Conservation (phyloP, 2,113 vertebrate species). For the Cnemophilus loriae region DNA sequence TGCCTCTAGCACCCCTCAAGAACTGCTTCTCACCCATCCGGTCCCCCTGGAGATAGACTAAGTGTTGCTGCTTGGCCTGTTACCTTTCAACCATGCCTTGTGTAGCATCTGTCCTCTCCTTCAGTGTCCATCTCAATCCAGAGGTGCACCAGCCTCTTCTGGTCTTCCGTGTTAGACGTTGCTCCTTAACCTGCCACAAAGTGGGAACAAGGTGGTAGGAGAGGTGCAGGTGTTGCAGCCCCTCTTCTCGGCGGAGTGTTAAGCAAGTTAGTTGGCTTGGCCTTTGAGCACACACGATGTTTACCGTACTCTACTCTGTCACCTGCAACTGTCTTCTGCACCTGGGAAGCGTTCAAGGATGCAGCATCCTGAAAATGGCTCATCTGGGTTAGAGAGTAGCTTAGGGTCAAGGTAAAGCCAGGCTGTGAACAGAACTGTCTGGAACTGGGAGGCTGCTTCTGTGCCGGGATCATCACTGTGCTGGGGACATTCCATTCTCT, state of each 20-base stretch:
- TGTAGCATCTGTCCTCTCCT: neutral
- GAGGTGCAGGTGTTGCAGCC: neutral
- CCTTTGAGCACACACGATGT: neutral
- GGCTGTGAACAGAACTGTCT: neutral
- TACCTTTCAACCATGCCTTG: neutral
- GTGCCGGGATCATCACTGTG: neutral
- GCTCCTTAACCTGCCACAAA: neutral
- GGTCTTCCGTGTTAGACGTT: accelerated
- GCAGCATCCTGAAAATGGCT: neutral
- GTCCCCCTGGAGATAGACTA: neutral
- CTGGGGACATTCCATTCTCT: neutral
- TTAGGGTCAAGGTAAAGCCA: neutral
- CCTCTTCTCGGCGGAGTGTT: neutral
- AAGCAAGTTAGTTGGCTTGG: neutral
- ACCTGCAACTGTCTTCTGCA: neutral
- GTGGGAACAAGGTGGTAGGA: neutral
- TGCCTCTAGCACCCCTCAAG: neutral
- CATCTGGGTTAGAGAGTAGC: neutral
- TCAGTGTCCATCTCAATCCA: neutral
- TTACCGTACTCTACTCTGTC: neutral
- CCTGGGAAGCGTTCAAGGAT: neutral
- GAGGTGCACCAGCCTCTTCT: neutral
- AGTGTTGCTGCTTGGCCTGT: neutral
- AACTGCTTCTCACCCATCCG: neutral
- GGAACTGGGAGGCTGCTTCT: neutral